Evolutionary conservation across 2,888 invertebrate species (phyloP).

Genomic region (Lottia gigantea): DNA sequence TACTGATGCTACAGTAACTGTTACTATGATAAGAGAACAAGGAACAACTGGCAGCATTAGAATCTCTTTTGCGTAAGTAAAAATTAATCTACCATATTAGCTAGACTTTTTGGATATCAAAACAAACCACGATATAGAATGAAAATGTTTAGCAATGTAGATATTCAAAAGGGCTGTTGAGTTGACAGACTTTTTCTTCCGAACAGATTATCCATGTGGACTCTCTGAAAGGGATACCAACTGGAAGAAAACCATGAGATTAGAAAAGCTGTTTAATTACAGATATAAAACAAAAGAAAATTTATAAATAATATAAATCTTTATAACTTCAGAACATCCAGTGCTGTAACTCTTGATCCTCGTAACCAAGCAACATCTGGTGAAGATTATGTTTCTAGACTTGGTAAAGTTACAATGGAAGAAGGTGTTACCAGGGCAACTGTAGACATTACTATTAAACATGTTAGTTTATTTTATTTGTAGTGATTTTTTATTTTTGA

Average conservation of each 20-base stretch:
- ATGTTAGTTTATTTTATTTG: slow-evolving; percentile 44
- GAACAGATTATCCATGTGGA: too few species aligned
- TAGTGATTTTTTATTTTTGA: too few species aligned
- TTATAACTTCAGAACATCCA: slow-evolving; percentile 45
- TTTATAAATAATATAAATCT: neutral
- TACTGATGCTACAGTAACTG: slow-evolving; percentile 42
- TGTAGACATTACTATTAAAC: slow-evolving; percentile 57
- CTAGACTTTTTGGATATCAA: too few species aligned
- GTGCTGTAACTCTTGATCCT: slow-evolving; percentile 33
- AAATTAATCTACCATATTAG: too few species aligned
- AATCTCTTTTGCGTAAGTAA: slow-evolving; percentile 57
- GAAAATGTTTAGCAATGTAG: too few species aligned
- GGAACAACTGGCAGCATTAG: slow-evolving; percentile 55
- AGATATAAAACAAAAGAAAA: too few species aligned
- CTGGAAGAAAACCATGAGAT: too few species aligned
- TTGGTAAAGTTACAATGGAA: slow-evolving; percentile 52
- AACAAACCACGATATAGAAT: too few species aligned
- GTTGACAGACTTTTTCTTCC: too few species aligned
- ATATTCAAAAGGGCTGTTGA: too few species aligned
- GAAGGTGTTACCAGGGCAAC: slow-evolving; percentile 47
- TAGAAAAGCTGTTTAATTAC: too few species aligned
- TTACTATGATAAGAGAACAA: slow-evolving; percentile 57
- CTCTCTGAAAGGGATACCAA: too few species aligned
- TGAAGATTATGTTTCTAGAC: slow-evolving; percentile 57
- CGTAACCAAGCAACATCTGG: slow-evolving; percentile 57